Conservation (phyloP, 1,140 invertebrate genomes). For the Hylyphantes graminicola region DNA sequence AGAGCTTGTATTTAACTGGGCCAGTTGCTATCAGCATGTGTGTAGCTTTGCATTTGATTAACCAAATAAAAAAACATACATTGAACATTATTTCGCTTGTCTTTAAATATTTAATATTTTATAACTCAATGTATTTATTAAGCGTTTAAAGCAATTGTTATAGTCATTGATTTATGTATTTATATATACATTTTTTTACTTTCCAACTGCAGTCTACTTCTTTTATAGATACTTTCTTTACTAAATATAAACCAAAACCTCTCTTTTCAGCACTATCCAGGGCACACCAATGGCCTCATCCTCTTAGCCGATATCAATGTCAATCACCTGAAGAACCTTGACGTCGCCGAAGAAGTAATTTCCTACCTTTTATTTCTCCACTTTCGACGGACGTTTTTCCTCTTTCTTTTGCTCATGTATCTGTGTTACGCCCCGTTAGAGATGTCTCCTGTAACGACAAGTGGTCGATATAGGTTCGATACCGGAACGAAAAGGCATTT, state of each 20-base stretch:
- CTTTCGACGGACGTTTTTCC: slow-evolving; percentile 1
- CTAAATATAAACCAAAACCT: background rate
- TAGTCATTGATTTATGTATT: no score
- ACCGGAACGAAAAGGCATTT: no score
- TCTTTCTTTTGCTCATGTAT: slow-evolving; percentile 54
- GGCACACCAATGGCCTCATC: slow-evolving; percentile 94
- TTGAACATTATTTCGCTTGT: no score
- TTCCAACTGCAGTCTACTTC: background rate
- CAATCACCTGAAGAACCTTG: slow-evolving; percentile 92
- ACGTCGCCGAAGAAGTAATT: slow-evolving; percentile 87
- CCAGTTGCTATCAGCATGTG: no score
- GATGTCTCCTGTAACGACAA: slow-evolving; percentile 38
- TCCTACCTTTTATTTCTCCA: slow-evolving; percentile 15
- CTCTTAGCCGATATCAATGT: slow-evolving; percentile 96
- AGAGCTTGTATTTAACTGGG: no score
- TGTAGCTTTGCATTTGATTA: no score
- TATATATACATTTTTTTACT: background rate
- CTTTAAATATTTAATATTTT: no score
- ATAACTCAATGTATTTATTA: no score
- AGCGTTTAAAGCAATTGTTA: no score
- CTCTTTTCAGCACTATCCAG: slow-evolving; percentile 77
- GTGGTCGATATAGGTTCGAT: slow-evolving; percentile 5
- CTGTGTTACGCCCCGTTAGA: slow-evolving; percentile 50
- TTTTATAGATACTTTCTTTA: no score
- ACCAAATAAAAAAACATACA: no score